Base-by-base conservation (phyloP, 2,113 vertebrate genomes). In the Festucalex cinctus region DNA sequence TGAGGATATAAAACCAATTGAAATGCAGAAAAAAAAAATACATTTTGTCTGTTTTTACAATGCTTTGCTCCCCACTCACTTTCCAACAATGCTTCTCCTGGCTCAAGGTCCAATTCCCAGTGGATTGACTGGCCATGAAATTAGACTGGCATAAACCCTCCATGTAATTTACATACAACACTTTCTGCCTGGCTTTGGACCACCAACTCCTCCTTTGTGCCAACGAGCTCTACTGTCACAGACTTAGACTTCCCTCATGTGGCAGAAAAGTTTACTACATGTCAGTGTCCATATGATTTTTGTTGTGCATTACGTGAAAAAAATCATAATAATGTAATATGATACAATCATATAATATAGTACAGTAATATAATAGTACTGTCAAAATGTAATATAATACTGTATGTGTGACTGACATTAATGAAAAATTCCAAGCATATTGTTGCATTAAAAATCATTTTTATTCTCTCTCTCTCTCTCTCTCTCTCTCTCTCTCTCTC, bases 191-290 rank as follows among this genome's bases (percentile, higher is more conserved):
- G 70, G 81, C 71, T 24, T 75, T 83, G 77, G 87, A 83, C 85
- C 80, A 86, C 81, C 85, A 84, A 71, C 85, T 86, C 84, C 86
- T 87, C 85, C 82, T 88, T 87, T 87, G 85, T 86, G 87, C 82
- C 83, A 66, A 60, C 28, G 75, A 78, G 65, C 43, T 65, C 53
- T 14, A 24, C 56, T 68, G 68, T 19, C 43, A 54, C 22, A 81
- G 78, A 72, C 60, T 63, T 44, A 12, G 83, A 84, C 85, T 89
- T 86, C 70, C 86, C 78, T 67, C 88, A 35, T 80, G 85, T 84
- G 89, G 78, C 48, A 0, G 13, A 51, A 48, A 0, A 2, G 7
- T 37, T 41, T 56, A 68, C 72, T 70, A 49, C 73, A 83, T 3
- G 26, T 8, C 63, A n/a, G 9, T 22, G 59, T 22, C 36, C 20